Base-by-base conservation (phyloP, 2,888 invertebrate species). In the Leucophenga maculata region DNA sequence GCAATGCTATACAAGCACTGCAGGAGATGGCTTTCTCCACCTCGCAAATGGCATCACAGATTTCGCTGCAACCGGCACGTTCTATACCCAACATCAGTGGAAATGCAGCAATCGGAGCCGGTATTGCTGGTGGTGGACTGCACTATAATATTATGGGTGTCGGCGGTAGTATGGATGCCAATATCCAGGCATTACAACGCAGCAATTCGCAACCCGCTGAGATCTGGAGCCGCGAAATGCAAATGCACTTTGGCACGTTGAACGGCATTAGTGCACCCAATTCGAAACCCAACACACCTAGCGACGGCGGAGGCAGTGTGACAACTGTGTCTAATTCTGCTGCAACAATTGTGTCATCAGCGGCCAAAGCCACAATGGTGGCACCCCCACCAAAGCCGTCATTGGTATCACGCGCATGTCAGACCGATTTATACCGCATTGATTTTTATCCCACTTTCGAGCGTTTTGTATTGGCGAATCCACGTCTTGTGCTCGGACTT, bases 141-240 rank as follows among this genome's bases (percentile, higher is more conserved):
- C 57, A 65, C 54, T 20, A 54, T 54, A 60, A n/a, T 32, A 16
- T 11, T 39, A 32, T 60, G 48, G 65, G 50, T 69, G 54, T 71
- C 72, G 11, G 50, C 75, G 74, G 39, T 50, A 75, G 73, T 0
- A 75, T 68, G 1, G 72, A 65, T 1, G 83, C 82, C 6, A 18
- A 50, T n/a, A 11, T 50, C 1, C 6, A 76, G 20, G 72, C 78
- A 8, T 90, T 95, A 66, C 94, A 94, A 1, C 91, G 95, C 70
- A 93, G 94, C 85, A 93, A 94, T 69, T 95, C 95, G 1, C 95
- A 95, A 89, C 95, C 95, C 0, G 94, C 95, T 0, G 95, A 95
- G 81, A 94, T 95, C 74, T 94, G 95, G 87, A 93, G 93, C 79
- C 94, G 94, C 91, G 93, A 94, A 79, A 76, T 86, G 72, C 82